Evolutionary conservation across 2,113 vertebrate species (phyloP), one percentile per base, ranked within the genome.

Genomic region (Vombatus ursinus): DNA sequence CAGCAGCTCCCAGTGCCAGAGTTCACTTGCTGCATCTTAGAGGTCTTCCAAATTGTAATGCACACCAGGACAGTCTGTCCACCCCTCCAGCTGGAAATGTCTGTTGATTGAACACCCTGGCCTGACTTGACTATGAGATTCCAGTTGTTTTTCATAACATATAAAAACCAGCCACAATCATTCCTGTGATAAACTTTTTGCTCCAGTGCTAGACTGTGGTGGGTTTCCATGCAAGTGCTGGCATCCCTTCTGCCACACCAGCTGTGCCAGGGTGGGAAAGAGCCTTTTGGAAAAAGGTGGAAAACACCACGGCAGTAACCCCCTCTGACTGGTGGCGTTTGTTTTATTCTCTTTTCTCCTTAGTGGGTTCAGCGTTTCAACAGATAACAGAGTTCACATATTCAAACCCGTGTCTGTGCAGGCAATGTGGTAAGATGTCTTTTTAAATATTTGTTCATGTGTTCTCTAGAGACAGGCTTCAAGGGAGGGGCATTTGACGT

Each of bases 321-420:
- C n/a, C 57, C 24, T 68, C 92, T 96, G 77, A 95, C 47, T 95
- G 91, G 31, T 97, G 92, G 47, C 97, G 95, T 98, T 94, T 97
- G 11, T 97, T 53, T 92, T 93, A 52, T 96, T 96, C 93, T 96
- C 94, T 96, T 94, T 96, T 98, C 84, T 97, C 96, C 28, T 57
- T 96, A 99, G 99, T 92, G 99, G 99, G 77, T 99, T 99, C 98
- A 99, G 99, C 52, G 99, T 99, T 50, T 99, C 99, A 0, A 99
- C 99, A 37, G 99, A 99, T 97, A 99, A 99, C 99, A 99, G 99
- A 98, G 99, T 99, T 97, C 99, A 99, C 96, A 99, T 99, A 97
- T 99, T 99, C 98, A 99, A 99, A 97, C 99, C 99, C 0, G 99
- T 99, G 37, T 99, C 99, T 1, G 99, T 99, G 24, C 99, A 99